A percentile compares a stretch with the other conserved stretches of the same genome.
These are phyloP conservation scores for Yponomeuta plumbellus DNA, from an alignment of 2,888 invertebrate genomes.

Conservation along the genomic window DNA sequence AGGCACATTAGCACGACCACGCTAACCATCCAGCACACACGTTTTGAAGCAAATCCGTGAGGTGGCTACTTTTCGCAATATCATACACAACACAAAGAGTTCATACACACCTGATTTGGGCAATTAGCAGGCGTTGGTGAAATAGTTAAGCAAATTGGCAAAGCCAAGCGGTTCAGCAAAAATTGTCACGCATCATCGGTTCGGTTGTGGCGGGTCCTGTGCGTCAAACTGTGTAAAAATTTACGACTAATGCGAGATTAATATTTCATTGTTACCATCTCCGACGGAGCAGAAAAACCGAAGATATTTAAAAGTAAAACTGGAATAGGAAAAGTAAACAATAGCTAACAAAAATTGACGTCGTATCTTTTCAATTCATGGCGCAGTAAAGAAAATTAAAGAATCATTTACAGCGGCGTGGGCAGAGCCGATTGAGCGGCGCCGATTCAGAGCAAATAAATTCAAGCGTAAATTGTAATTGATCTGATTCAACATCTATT, in stretches of 20 bases:
- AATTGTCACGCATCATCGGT: background rate
- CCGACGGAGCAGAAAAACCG: too few relatives aligned
- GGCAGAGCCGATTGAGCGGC: background rate
- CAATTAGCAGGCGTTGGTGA: constrained; percentile 2
- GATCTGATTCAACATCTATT: too few relatives aligned
- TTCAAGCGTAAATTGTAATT: background rate
- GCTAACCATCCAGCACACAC: background rate
- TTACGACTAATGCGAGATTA: too few relatives aligned
- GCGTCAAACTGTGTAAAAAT: background rate
- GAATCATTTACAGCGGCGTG: background rate
- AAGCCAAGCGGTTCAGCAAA: background rate
- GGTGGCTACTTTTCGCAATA: background rate
- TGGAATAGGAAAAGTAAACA: background rate
- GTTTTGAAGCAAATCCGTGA: background rate
- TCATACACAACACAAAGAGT: background rate
- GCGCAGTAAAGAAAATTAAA: background rate
- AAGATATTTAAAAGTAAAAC: too few relatives aligned
- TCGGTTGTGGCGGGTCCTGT: background rate
- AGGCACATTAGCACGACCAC: background rate
- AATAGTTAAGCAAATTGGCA: constrained; percentile 7
- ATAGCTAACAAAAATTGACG: background rate
- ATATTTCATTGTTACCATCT: too few relatives aligned
- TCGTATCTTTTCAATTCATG: background rate
- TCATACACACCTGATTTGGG: constrained; percentile 6
- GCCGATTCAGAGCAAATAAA: background rate